Evolutionary conservation across 2,113 vertebrate species (phyloP), one percentile per base, ranked within the genome.

Genomic region (Orycteropus afer): DNA sequence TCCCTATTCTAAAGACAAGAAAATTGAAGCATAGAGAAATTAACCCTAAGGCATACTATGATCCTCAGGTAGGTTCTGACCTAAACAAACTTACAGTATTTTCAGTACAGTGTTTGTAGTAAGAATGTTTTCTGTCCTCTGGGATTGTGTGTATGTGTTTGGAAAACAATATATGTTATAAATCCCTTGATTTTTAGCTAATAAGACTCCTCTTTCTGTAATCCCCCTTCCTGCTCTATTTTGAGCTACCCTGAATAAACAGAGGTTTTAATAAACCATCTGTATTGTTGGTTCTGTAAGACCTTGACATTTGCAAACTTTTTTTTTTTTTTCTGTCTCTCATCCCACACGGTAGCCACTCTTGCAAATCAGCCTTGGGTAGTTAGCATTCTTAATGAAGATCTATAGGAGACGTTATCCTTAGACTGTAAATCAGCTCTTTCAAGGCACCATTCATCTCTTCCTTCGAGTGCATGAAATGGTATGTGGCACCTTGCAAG

Each of bases 311-410:
- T 97, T 96, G 79, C 95, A 96, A 96, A 97, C 94, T 96, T 97
- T 97, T 84, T 95, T 97, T 96, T 97, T 97, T 97, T 84, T 95
- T 97, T 96, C 96, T 88, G 53, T 90, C 93, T 96, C 96, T 96
- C 90, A 77, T 95, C 93, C 88, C 92, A 79, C 73, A 69, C 51
- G 83, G 88, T 93, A 97, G 96, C 96, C 92, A 95, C 78, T 96
- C 90, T 97, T 97, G 97, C 97, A 97, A 92, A 97, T 97, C 97
- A 96, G 95, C 95, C 97, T 97, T 97, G 97, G 97, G 86, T 95
- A 96, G 97, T 97, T 97, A 97, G 92, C 96, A 92, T 97, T 96
- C 95, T 96, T 97, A 97, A 97, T 97, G 97, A 97, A 97, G 97
- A 97, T 95, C 96, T 97, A 95, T 96, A 95, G 97, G 96, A 93